A percentile compares a stretch with the other conserved stretches of the same genome.
Evolutionary conservation across 1,140 invertebrate species (phyloP).

Genomic region (Cheumatopsyche charites): DNA sequence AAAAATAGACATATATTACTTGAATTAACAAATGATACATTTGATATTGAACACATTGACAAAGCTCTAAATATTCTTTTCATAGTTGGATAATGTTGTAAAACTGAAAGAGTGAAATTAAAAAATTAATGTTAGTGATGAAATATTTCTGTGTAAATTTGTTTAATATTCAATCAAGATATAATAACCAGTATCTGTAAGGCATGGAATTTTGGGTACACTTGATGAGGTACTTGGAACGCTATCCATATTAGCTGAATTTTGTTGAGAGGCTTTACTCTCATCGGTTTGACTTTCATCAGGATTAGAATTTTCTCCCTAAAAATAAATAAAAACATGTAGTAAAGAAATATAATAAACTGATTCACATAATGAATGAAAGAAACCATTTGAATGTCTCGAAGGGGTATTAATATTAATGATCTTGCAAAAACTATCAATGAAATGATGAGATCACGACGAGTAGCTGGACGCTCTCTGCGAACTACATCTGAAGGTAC

Average conservation of each 20-base stretch:
- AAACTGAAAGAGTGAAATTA: conserved; percentile 62
- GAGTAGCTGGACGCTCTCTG: conserved; percentile 52
- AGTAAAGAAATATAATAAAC: not conserved
- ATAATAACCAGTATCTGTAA: conserved; percentile 69
- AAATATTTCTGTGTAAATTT: conserved; percentile 10
- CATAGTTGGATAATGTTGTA: conserved; percentile 81
- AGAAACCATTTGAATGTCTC: conserved; percentile 42
- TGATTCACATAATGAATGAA: not conserved
- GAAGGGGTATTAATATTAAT: conserved; percentile 72
- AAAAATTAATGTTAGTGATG: conserved; percentile 44
- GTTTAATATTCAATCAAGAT: conserved; percentile 27
- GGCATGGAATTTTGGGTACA: conserved; percentile 65
- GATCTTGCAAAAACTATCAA: conserved; percentile 59
- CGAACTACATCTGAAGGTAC: conserved; percentile 48
- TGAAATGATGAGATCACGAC: conserved; percentile 56
- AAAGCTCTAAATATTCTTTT: conserved; percentile 77
- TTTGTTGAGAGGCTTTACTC: conserved; percentile 74
- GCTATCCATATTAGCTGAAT: conserved; percentile 58
- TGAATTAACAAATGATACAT: conserved; percentile 64
- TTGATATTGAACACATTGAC: conserved; percentile 72
- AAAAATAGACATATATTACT: conserved; percentile 50
- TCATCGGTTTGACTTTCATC: conserved; percentile 76
- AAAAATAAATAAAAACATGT: not conserved
- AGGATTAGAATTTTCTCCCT: conserved; percentile 43
- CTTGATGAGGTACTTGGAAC: conserved; percentile 46